Evolutionary conservation across 2,888 invertebrate genomes (phyloP).

Genomic region (Amiota mariae): DNA sequence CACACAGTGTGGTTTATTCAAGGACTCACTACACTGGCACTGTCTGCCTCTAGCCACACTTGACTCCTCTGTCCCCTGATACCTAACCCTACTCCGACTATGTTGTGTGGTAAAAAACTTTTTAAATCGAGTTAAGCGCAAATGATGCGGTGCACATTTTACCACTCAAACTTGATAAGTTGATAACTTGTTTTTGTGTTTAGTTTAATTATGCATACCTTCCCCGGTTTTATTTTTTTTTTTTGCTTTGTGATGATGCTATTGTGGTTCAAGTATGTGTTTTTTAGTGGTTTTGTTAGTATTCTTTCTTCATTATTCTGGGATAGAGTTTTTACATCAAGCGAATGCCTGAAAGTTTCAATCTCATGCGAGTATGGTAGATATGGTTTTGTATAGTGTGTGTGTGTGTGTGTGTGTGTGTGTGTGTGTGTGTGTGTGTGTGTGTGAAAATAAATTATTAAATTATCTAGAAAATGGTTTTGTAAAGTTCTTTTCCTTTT

Average conservation of each 20-base stretch:
- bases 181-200: slow-evolving; percentile 58
- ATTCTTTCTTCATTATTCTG: too few relatives aligned
- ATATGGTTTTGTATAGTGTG: too few relatives aligned
- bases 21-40: slow-evolving; percentile 33
- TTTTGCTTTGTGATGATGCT: slow-evolving; percentile 14
- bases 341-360: too few relatives aligned
- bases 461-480: too few relatives aligned
- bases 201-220: slow-evolving; percentile 29
- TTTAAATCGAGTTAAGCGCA: slow-evolving; percentile 66
- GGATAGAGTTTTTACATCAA: too few relatives aligned
- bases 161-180: slow-evolving; percentile 56
- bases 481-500: too few relatives aligned
- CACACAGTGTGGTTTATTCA: slow-evolving; percentile 40
- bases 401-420: too few relatives aligned
- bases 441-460: too few relatives aligned
- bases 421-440: too few relatives aligned
- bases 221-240: slow-evolving; percentile 3
- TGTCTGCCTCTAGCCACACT: slow-evolving; percentile 40
- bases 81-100: slow-evolving; percentile 18
- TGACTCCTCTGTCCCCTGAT: slow-evolving; percentile 30
- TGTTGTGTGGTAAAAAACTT: slow-evolving; percentile 57
- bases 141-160: slow-evolving; percentile 55
- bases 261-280: too few relatives aligned
- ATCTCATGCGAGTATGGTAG: too few relatives aligned
- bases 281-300: too few relatives aligned